phyloP scores from a whole-genome alignment of 2,113 vertebrate genomes.

The Okapia johnstoni region DNA sequence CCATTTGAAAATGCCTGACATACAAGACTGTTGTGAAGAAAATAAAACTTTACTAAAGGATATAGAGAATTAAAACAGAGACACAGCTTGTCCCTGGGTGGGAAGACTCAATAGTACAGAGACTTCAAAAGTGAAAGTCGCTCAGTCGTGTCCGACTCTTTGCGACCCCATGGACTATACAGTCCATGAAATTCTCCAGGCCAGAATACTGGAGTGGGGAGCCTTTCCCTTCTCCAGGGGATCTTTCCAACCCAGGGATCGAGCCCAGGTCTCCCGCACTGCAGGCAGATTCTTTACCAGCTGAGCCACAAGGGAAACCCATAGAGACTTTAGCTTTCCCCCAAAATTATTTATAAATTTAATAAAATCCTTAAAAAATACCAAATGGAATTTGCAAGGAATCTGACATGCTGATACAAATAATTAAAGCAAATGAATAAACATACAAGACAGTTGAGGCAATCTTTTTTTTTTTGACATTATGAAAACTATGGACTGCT shows the following conservation, averaged over 20 bases:
- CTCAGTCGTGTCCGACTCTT: not conserved
- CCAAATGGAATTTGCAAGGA: conserved; percentile 10
- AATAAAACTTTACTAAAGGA: not conserved
- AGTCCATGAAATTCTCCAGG: not conserved
- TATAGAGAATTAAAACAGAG: conserved; percentile 18
- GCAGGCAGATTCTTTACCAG: not conserved
- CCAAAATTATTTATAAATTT: not conserved
- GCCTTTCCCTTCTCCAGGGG: not conserved
- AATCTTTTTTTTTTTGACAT: not conserved
- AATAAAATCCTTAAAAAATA: not conserved
- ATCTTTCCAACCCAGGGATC: not conserved
- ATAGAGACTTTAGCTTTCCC: not conserved
- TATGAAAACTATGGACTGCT: not conserved
- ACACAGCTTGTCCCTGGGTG: not conserved
- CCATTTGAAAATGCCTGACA: not conserved
- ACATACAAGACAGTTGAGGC: not conserved
- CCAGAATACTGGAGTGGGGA: not conserved
- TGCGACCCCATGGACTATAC: fast-evolving
- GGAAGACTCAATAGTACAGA: not conserved
- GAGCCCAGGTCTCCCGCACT: fast-evolving
- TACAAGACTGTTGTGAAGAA: not conserved
- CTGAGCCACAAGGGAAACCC: not conserved
- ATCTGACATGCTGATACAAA: not conserved
- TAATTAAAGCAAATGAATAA: not conserved
- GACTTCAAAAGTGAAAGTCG: not conserved